These are phyloP conservation scores for Heteropelma amictum DNA, from an alignment of 2,888 invertebrate genomes.

Conservation along the genomic window DNA sequence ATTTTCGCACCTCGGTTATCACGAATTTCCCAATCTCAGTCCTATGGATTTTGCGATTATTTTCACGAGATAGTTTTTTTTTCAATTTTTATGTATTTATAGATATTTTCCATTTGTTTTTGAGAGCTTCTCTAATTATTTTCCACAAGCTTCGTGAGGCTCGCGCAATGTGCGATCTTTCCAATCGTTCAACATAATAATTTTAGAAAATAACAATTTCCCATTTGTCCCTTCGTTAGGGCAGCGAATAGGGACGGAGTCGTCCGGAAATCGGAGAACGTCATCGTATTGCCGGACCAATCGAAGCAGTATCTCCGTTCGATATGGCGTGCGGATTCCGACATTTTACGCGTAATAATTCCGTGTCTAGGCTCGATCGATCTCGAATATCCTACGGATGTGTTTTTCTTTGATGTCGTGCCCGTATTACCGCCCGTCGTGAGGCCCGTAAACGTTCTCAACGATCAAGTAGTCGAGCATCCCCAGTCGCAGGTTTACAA, in stretches of 20 bases:
- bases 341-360: conserved; percentile 84
- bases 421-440: conserved; percentile 92
- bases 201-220: background rate
- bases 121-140: too few relatives aligned
- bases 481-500: conserved; percentile 87
- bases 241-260: background rate
- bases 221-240: background rate
- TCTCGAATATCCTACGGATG: conserved; percentile 84
- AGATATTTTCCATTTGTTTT: too few relatives aligned
- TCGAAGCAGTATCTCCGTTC: conserved; percentile 83
- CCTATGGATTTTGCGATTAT: background rate
- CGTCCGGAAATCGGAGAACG: conserved; percentile 61
- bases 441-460: conserved; percentile 84
- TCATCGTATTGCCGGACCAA: conserved; percentile 83
- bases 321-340: conserved; percentile 86
- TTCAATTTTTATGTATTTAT: too few relatives aligned
- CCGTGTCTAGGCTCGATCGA: conserved; percentile 82
- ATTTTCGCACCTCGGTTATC: background rate
- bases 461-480: conserved; percentile 86
- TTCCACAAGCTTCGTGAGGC: too few relatives aligned
- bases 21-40: background rate
- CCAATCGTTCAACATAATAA: background rate
- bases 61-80: background rate
- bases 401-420: conserved; percentile 91
- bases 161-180: background rate